A percentile compares a stretch with the other conserved stretches of the same genome.
Evolutionary conservation across 1,140 invertebrate genomes (phyloP).

Genomic region (Reticulitermes speratus): DNA sequence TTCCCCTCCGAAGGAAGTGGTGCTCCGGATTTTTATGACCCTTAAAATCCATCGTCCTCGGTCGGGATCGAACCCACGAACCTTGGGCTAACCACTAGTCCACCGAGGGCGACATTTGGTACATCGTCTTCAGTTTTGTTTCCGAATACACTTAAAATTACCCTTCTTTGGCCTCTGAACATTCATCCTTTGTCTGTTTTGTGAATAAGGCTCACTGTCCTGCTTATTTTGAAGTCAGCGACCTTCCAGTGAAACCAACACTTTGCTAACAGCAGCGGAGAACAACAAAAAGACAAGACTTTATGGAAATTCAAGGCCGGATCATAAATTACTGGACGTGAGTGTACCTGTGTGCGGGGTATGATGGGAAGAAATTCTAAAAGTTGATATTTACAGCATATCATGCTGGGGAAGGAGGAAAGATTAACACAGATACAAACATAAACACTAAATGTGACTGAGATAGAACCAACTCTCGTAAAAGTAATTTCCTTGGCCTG

Average conservation of each 20-base stretch:
- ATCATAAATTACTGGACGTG: background rate
- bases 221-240: no score
- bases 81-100: no score
- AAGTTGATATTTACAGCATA: constrained; percentile 2
- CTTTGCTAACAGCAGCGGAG: background rate
- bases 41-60: no score
- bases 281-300: background rate
- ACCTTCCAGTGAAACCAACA: background rate
- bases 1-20: no score
- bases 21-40: no score
- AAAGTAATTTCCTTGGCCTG: background rate
- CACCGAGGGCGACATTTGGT: no score
- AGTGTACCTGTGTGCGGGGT: background rate
- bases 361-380: background rate
- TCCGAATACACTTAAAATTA: no score
- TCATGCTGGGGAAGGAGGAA: background rate
- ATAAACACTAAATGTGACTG: background rate
- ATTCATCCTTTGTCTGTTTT: no score
- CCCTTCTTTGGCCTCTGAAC: no score
- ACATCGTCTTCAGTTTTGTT: no score
- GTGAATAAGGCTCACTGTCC: no score
- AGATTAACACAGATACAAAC: background rate
- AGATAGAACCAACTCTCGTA: background rate
- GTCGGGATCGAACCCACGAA: no score
- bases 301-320: background rate